A percentile compares a stretch with the other conserved stretches of the same genome.
Conservation (phyloP, 2,113 vertebrate genomes). For the human (Homo sapiens) region GRCh38 chr18:44577001-44577500, state of each 20-base stretch:
- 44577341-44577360: not conserved
- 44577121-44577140: not conserved
- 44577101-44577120: not conserved
- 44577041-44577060: not conserved
- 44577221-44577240: not conserved
- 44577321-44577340: not conserved
- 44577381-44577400: not conserved
- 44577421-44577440: not conserved
- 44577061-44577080: not conserved
- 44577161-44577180: not conserved
- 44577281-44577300: not conserved
- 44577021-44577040: not conserved
- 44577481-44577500: too few species aligned
- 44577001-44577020: not conserved
- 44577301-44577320: not conserved
- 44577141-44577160: not conserved
- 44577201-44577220: not conserved
- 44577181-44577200: not conserved
- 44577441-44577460: not conserved
- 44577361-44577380: not conserved
- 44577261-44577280: not conserved
- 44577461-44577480: conserved; percentile 21
- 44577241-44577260: not conserved
- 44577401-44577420: not conserved
- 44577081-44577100: not conserved